Percentiles rank a stretch among this genome's conserved stretches.
Evolutionary conservation across 2,888 invertebrate genomes (phyloP).

Genomic region (Drosophila affinis): DNA sequence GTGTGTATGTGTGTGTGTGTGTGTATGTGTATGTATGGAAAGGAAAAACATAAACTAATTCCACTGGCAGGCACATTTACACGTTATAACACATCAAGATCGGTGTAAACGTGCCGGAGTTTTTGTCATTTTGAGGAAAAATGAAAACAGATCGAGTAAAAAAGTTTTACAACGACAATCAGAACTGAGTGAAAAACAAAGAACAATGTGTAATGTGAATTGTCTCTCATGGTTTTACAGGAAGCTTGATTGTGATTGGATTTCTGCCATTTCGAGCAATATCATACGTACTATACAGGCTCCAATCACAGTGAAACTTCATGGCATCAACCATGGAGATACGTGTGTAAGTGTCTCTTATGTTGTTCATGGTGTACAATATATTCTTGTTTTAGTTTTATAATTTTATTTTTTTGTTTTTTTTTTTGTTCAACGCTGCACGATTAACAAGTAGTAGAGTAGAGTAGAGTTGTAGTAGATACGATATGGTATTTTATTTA

Average conservation of each 20-base stretch:
- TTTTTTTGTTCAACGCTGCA: constrained; percentile 69
- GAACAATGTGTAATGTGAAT: constrained; percentile 36
- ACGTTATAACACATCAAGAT: constrained; percentile 52
- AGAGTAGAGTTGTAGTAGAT: constrained; percentile 71
- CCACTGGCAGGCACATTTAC: constrained; percentile 68
- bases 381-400: constrained; percentile 23
- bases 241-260: not conserved
- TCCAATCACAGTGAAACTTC: not conserved
- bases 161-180: constrained; percentile 68
- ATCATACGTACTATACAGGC: not conserved
- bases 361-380: constrained; percentile 40
- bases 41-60: constrained; percentile 51
- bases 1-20: constrained; percentile 25
- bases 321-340: constrained; percentile 4
- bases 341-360: constrained; percentile 13
- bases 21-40: constrained; percentile 8
- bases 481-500: constrained; percentile 44
- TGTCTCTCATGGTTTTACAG: constrained; percentile 1
- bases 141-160: constrained; percentile 45
- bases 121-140: constrained; percentile 22
- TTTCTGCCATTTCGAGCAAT: not conserved
- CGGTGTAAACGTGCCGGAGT: constrained; percentile 49
- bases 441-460: constrained; percentile 77
- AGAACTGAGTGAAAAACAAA: constrained; percentile 63
- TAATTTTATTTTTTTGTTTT: constrained; percentile 3